Evolutionary conservation across 2,888 invertebrate species (phyloP).

Genomic region (Merodon equestris): DNA sequence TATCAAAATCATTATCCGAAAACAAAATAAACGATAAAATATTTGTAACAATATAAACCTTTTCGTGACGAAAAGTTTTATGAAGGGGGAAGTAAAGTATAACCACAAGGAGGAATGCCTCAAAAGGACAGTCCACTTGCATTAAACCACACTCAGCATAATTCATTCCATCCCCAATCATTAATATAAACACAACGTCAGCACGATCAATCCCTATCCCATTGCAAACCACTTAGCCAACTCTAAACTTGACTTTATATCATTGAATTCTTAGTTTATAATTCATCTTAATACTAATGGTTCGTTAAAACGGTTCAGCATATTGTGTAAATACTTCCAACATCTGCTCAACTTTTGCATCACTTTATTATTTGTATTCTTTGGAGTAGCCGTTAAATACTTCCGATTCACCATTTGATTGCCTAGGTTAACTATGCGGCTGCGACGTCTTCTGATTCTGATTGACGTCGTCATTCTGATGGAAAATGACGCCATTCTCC

Average conservation of each 20-base stretch:
- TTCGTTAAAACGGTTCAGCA: constrained; percentile 84
- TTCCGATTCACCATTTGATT: constrained; percentile 71
- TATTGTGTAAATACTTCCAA: constrained; percentile 84
- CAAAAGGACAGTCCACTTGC: too few relatives aligned
- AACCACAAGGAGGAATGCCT: too few relatives aligned
- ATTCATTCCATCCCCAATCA: too few relatives aligned
- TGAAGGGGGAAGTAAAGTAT: too few relatives aligned
- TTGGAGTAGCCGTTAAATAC: constrained; percentile 83
- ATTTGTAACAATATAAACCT: too few relatives aligned
- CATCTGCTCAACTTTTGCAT: constrained; percentile 76
- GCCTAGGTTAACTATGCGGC: constrained; percentile 38
- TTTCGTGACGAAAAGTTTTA: too few relatives aligned
- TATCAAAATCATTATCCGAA: too few relatives aligned
- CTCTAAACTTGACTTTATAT: constrained; percentile 83
- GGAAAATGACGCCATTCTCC: constrained; percentile 30
- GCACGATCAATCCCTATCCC: too few relatives aligned
- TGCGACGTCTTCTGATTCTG: constrained; percentile 63
- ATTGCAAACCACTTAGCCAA: too few relatives aligned
- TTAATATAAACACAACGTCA: too few relatives aligned
- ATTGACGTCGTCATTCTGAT: constrained; percentile 44
- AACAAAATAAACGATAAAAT: too few relatives aligned
- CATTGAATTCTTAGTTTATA: constrained; percentile 83
- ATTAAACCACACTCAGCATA: too few relatives aligned
- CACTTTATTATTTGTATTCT: constrained; percentile 65
- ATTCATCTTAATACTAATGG: constrained; percentile 85